Percentiles rank a stretch among this genome's conserved stretches.
phyloP scores from a whole-genome alignment of 1,140 invertebrate species.

The Galendromus occidentalis region DNA sequence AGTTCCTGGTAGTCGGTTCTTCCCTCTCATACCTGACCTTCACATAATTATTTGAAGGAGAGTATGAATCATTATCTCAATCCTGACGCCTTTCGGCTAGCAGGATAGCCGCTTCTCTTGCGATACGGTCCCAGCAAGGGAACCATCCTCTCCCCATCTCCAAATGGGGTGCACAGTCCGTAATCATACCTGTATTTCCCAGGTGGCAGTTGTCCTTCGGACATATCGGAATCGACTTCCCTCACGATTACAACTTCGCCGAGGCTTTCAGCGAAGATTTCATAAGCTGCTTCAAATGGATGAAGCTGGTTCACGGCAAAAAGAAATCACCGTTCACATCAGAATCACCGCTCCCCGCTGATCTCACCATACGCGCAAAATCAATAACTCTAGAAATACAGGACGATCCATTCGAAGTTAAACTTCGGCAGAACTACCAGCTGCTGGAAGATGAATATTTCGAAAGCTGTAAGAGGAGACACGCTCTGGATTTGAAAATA shows the following conservation, averaged over 20 bases:
- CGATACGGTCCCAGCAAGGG: too few relatives aligned
- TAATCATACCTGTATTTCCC: conserved; percentile 14
- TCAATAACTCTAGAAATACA: conserved; percentile 76
- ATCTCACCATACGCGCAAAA: conserved; percentile 43
- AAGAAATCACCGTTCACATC: conserved; percentile 44
- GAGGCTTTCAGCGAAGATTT: conserved; percentile 65
- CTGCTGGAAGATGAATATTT: conserved; percentile 85
- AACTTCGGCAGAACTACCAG: conserved; percentile 84
- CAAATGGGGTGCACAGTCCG: too few relatives aligned
- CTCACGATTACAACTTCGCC: conserved; percentile 80
- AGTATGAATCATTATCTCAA: too few relatives aligned
- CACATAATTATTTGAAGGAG: too few relatives aligned
- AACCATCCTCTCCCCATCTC: too few relatives aligned
- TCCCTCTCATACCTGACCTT: too few relatives aligned
- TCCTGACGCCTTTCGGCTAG: too few relatives aligned
- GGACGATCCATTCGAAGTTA: conserved; percentile 96
- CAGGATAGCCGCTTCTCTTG: too few relatives aligned
- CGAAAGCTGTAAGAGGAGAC: conserved; percentile 73
- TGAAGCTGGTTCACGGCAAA: conserved; percentile 55
- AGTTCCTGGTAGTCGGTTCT: too few relatives aligned
- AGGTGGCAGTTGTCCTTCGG: conserved; percentile 38
- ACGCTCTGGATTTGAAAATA: conserved; percentile 72
- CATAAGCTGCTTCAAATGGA: conserved; percentile 73
- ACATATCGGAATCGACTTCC: conserved; percentile 54
- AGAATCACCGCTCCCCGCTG: conserved; percentile 50